Evolutionary conservation across 2,797 vertebrate genomes (phyloP), one percentile per base, ranked within the genome.

Genomic region (Enteromius viviparus): DNA sequence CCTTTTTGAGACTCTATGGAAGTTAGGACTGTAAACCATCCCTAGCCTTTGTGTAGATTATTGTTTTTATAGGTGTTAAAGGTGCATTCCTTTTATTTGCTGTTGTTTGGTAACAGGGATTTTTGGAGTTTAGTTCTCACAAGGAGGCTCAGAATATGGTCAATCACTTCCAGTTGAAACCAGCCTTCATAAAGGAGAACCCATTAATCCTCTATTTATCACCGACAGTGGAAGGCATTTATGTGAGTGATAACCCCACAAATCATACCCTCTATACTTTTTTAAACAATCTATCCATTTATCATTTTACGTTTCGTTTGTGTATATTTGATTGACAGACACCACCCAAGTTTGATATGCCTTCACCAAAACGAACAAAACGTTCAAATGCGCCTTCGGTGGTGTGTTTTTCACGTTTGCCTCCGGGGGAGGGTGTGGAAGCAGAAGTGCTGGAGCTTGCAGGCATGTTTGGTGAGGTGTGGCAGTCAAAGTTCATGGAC

Each of bases 61-160:
- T 60, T 60, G n/a, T 60, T 51, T 51, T 47, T 1, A 47, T 47
- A 32, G 32, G 32, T 34, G 32, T 34, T 49, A 19, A 37, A 32
- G 26, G 2, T 76, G 21, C 53, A 76, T 15, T 37, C 1, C 26
- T 37, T 58, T 60, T 70, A 21, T 80, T 29, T 76, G 32, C 32
- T 84, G 40, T 42, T 42, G 40, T 45, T 45, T 45, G 53, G 15
- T 80, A 81, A 47, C 58, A 91, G 90, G 90, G 88, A 10, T 91
- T 90, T 81, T 62, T 91, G 84, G 89, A 91, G 78, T 89, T 91
- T 51, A 87, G 64, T 32, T 82, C 89, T 49, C 88, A 90, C 49
- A 75, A 85, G 11, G 89, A 90, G 80, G 90, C 90, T 3, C 79
- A 83, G 32, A 78, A 72, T 29, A 90, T 91, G 90, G 88, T 90